Conservation (phyloP, 2,797 vertebrate species). For the Gadopsis bispinosus region DNA sequence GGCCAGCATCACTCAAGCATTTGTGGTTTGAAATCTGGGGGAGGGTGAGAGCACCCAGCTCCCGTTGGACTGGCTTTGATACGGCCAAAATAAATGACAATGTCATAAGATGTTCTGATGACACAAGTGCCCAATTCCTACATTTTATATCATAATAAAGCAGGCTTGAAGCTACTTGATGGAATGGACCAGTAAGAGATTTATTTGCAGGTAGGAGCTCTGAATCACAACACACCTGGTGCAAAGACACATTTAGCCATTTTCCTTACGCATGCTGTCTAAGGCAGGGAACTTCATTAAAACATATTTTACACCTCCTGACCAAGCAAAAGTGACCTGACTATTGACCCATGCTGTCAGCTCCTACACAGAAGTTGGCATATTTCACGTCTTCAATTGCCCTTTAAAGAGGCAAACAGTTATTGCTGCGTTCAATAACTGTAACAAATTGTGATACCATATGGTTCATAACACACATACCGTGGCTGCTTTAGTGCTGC, state of each 20-base stretch:
- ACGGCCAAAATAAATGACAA: slow-evolving; percentile 16
- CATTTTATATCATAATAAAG: background rate
- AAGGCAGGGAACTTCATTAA: slow-evolving; percentile 6
- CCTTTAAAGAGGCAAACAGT: background rate
- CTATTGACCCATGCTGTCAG: background rate
- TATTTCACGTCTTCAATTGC: background rate
- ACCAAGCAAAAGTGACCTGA: background rate
- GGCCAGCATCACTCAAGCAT: slow-evolving; percentile 61
- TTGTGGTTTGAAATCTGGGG: slow-evolving; percentile 43
- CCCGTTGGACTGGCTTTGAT: slow-evolving; percentile 23
- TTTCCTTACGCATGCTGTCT: background rate
- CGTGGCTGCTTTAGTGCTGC: background rate
- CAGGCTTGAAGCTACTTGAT: slow-evolving; percentile 11
- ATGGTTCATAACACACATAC: slow-evolving; percentile 1
- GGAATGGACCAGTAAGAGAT: background rate
- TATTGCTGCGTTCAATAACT: background rate
- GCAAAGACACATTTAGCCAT: slow-evolving; percentile 13
- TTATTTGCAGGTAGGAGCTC: slow-evolving; percentile 4
- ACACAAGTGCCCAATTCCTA: background rate
- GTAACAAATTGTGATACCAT: slow-evolving; percentile 9
- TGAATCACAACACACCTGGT: slow-evolving; percentile 13
- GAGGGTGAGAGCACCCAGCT: slow-evolving; percentile 35
- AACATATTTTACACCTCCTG: background rate
- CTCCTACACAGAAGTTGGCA: background rate
- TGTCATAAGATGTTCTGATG: slow-evolving; percentile 21